Conservation (phyloP, 1,140 invertebrate genomes). For the Ceratosolen solmsi region DNA sequence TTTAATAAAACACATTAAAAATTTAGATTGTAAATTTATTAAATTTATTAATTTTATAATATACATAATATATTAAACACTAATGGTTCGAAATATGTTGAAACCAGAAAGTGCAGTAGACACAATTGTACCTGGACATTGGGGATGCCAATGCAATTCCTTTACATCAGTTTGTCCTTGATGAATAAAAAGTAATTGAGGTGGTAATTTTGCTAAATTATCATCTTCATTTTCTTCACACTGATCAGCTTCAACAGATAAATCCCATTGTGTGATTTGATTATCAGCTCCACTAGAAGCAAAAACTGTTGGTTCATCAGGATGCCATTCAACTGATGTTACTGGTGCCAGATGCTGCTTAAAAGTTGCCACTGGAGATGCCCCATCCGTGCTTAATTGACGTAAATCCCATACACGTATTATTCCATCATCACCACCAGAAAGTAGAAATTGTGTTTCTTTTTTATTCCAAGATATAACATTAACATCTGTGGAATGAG, state of each 20-base stretch:
- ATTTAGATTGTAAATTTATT: slow-evolving; percentile 27
- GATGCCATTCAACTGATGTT: slow-evolving; percentile 98
- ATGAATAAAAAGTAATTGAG: slow-evolving; percentile 98
- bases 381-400: slow-evolving; percentile 83
- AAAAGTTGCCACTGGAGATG: slow-evolving; percentile 89
- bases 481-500: slow-evolving; percentile 95
- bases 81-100: slow-evolving; percentile 98
- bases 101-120: slow-evolving; percentile 96
- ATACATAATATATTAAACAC: slow-evolving; percentile 80
- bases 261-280: slow-evolving; percentile 98
- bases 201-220: slow-evolving; percentile 84
- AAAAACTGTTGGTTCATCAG: slow-evolving; percentile 91
- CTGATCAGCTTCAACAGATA: slow-evolving; percentile 90
- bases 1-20: slow-evolving; percentile 4
- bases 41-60: slow-evolving; percentile 24
- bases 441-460: slow-evolving; percentile 79
- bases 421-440: slow-evolving; percentile 95
- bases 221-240: slow-evolving; percentile 77
- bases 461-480: slow-evolving; percentile 97
- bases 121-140: slow-evolving; percentile 94
- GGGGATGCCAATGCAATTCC: slow-evolving; percentile 98
- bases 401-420: slow-evolving; percentile 97
- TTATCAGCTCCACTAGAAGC: slow-evolving; percentile 95
- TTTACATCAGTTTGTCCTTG: slow-evolving; percentile 98
- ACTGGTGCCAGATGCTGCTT: slow-evolving; percentile 95